These are phyloP conservation scores for Falco berigora DNA, from an alignment of 2,797 vertebrate genomes.

Conservation along the genomic window DNA sequence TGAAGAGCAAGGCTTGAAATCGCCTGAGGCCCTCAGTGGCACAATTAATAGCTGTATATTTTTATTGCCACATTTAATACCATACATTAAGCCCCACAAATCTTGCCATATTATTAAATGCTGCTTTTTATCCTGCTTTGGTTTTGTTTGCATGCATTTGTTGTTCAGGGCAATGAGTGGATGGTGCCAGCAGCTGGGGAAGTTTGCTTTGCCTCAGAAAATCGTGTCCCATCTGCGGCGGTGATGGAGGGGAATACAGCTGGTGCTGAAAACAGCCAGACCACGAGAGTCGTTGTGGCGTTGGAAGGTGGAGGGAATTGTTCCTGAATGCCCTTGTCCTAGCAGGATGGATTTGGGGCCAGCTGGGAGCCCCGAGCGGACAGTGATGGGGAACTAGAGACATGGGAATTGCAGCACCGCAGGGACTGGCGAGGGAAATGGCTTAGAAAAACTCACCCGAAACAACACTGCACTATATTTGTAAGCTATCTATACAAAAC, in stretches of 20 bases:
- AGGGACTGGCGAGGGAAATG: neutral
- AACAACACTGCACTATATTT: neutral
- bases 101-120: constrained; percentile 1
- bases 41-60: constrained; percentile 32
- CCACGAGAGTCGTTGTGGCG: fast-evolving
- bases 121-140: neutral
- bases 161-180: neutral
- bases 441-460: neutral
- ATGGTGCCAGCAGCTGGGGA: neutral
- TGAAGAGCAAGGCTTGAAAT: neutral
- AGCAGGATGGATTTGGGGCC: neutral
- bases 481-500: neutral
- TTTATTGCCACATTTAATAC: constrained; percentile 44
- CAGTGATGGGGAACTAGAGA: fast-evolving
- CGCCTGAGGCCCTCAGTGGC: neutral
- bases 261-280: neutral
- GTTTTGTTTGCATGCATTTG: neutral
- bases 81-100: constrained; percentile 25
- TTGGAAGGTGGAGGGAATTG: neutral
- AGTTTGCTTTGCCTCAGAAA: neutral
- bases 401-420: neutral
- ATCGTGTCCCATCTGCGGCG: fast-evolving
- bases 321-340: neutral
- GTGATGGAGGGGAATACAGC: neutral
- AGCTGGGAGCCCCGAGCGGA: fast-evolving